Evolutionary conservation across 2,797 vertebrate species (phyloP).

Genomic region (Anabas testudineus): DNA sequence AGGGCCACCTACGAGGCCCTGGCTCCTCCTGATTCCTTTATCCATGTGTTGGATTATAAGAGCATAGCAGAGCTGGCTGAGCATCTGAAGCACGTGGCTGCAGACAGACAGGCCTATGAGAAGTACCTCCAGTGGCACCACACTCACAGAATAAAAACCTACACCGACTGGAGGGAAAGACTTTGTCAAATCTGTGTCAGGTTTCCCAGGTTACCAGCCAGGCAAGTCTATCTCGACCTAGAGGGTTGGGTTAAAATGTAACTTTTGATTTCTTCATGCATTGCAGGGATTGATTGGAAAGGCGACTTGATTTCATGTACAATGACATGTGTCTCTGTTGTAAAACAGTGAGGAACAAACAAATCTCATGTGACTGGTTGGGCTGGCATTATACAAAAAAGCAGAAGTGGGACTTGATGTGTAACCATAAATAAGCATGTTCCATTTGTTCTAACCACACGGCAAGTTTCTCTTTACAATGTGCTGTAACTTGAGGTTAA

Average conservation of each 20-base stretch:
- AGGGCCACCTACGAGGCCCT: constrained; percentile 86
- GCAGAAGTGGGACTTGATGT: constrained; percentile 14
- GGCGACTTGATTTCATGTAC: not conserved
- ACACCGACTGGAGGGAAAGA: constrained; percentile 87
- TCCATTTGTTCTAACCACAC: too few species aligned
- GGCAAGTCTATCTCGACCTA: constrained; percentile 82
- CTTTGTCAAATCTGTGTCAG: constrained; percentile 86
- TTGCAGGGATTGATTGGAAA: not conserved
- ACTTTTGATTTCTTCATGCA: not conserved
- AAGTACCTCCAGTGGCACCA: constrained; percentile 85
- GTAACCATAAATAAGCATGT: constrained; percentile 7
- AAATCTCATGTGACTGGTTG: not conserved
- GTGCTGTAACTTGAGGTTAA: too few species aligned
- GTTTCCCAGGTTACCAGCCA: constrained; percentile 73
- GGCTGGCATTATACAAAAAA: not conserved
- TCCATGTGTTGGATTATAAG: constrained; percentile 89
- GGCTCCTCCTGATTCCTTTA: constrained; percentile 85
- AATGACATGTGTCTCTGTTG: not conserved
- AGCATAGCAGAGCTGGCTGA: constrained; percentile 80
- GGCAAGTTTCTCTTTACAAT: not conserved
- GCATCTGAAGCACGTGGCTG: constrained; percentile 80
- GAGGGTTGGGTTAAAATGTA: constrained; percentile 83
- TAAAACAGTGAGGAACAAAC: not conserved
- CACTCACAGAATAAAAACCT: constrained; percentile 76
- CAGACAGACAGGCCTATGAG: constrained; percentile 77